Conservation (phyloP, 2,888 invertebrate species). For the Callimorpha dominula region DNA sequence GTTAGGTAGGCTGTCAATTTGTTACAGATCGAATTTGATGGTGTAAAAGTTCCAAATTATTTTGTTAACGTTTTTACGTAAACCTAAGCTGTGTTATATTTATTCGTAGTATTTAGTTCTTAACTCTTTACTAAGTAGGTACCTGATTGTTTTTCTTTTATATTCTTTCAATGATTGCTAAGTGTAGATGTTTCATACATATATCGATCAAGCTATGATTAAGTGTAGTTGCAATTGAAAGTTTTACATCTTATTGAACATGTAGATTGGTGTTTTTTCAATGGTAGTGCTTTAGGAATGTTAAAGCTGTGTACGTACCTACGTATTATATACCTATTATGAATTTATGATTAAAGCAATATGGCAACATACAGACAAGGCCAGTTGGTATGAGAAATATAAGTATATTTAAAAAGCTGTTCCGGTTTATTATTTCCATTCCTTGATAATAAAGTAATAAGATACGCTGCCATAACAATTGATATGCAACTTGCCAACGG, state of each 20-base stretch:
- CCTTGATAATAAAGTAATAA: neutral
- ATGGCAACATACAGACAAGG: slow-evolving; percentile 41
- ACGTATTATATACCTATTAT: slow-evolving; percentile 3
- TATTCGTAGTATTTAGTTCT: slow-evolving; percentile 36
- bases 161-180: slow-evolving; percentile 20
- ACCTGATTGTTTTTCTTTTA: slow-evolving; percentile 46
- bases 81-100: slow-evolving; percentile 17
- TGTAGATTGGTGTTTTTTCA: slow-evolving; percentile 42
- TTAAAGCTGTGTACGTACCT: slow-evolving; percentile 33
- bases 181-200: slow-evolving; percentile 28
- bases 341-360: slow-evolving; percentile 28
- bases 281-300: slow-evolving; percentile 48
- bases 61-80: slow-evolving; percentile 24
- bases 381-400: slow-evolving; percentile 59
- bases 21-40: slow-evolving; percentile 25
- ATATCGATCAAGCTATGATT: slow-evolving; percentile 42
- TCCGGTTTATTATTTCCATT: slow-evolving; percentile 24
- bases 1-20: neutral
- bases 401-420: slow-evolving; percentile 53
- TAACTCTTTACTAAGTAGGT: slow-evolving; percentile 38
- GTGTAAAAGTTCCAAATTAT: slow-evolving; percentile 44
- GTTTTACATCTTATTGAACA: slow-evolving; percentile 21
- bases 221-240: slow-evolving; percentile 23
- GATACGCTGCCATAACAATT: too few species aligned
- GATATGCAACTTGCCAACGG: too few species aligned